phyloP scores from a whole-genome alignment of 1,140 invertebrate genomes.

The Pinna nobilis region DNA sequence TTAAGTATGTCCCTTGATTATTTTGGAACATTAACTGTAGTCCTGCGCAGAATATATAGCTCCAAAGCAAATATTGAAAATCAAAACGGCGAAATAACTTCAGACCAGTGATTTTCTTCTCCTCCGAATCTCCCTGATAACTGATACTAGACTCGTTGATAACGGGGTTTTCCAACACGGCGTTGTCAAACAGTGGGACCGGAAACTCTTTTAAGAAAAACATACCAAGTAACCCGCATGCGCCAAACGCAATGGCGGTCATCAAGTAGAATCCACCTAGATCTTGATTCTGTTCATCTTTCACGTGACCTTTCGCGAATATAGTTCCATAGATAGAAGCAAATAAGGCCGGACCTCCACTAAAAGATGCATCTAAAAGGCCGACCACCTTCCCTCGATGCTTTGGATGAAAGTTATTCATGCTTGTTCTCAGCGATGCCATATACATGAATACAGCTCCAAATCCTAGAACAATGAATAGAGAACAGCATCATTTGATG shows the following conservation, averaged over 20 bases:
- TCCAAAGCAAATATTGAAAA: slow-evolving; percentile 63
- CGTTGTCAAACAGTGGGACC: slow-evolving; percentile 24
- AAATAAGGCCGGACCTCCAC: slow-evolving; percentile 58
- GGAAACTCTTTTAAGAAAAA: slow-evolving; percentile 43
- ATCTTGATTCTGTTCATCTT: slow-evolving; percentile 62
- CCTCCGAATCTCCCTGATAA: neutral
- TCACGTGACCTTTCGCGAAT: slow-evolving; percentile 52
- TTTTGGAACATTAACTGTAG: slow-evolving; percentile 61
- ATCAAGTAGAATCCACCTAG: slow-evolving; percentile 61
- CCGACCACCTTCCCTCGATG: slow-evolving; percentile 63
- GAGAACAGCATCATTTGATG: no score
- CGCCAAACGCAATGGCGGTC: slow-evolving; percentile 54
- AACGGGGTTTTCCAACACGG: slow-evolving; percentile 10
- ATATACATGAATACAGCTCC: slow-evolving; percentile 65
- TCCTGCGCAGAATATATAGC: slow-evolving; percentile 62
- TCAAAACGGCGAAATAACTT: slow-evolving; percentile 53
- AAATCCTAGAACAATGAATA: slow-evolving; percentile 62
- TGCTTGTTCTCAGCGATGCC: slow-evolving; percentile 56
- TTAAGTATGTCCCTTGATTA: slow-evolving; percentile 63
- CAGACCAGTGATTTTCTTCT: slow-evolving; percentile 50
- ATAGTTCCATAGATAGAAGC: slow-evolving; percentile 54
- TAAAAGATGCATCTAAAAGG: slow-evolving; percentile 63
- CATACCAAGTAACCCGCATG: slow-evolving; percentile 49
- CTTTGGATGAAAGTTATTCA: slow-evolving; percentile 57
- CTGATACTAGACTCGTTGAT: slow-evolving; percentile 3